Percentiles rank a stretch among this genome's conserved stretches.
phyloP scores from a whole-genome alignment of 2,113 vertebrate genomes.

The Archocentrus centrarchus region DNA sequence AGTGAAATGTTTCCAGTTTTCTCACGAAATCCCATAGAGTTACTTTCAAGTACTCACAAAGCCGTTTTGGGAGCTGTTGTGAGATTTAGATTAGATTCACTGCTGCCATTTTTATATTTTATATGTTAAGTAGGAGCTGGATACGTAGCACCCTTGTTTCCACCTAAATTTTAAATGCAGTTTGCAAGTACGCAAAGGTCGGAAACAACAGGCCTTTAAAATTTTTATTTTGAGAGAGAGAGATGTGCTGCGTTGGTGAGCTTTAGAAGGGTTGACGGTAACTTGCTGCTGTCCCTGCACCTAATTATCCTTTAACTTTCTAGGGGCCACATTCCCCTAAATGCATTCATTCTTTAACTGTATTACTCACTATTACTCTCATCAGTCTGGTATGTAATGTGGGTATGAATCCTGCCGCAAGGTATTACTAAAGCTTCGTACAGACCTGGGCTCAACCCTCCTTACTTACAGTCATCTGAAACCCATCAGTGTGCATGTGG shows the following conservation, averaged over 20 bases:
- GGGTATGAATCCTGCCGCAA: slow-evolving; percentile 5
- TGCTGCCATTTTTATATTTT: neutral
- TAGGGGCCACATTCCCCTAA: neutral
- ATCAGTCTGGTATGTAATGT: neutral
- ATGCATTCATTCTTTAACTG: neutral
- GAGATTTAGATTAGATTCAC: neutral
- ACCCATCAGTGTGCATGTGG: slow-evolving; percentile 8
- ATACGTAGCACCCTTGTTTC: neutral
- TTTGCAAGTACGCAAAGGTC: neutral
- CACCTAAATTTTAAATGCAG: neutral
- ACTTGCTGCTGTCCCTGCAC: neutral
- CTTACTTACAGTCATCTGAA: slow-evolving; percentile 54
- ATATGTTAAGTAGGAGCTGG: neutral
- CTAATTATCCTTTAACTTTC: neutral
- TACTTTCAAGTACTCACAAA: neutral
- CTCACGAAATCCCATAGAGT: neutral
- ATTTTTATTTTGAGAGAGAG: neutral
- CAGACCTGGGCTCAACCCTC: slow-evolving; percentile 16
- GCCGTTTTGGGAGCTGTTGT: neutral
- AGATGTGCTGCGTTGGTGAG: neutral
- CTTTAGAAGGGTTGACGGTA: neutral
- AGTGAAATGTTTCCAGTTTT: neutral
- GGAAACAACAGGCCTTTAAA: neutral
- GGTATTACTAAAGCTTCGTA: slow-evolving; percentile 24
- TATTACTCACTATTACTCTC: neutral